A percentile compares a stretch with the other conserved stretches of the same genome.
These are phyloP conservation scores for Anguilla anguilla DNA, from an alignment of 2,797 vertebrate genomes.

Conservation along the genomic window DNA sequence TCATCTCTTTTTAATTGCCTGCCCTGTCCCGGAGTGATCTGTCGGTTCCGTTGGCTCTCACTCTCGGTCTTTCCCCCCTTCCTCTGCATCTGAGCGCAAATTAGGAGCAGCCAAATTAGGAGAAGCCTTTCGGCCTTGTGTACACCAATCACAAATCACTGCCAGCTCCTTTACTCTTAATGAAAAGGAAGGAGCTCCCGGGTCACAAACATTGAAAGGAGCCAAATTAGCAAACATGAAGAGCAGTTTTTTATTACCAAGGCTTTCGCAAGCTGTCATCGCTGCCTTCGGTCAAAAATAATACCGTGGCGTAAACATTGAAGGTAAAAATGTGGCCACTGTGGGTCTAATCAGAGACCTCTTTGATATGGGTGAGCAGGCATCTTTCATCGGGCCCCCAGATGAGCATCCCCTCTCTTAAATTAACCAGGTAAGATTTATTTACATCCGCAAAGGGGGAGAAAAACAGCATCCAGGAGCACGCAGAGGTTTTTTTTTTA, in stretches of 20 bases:
- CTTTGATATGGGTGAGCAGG: not conserved
- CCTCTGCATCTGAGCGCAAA: not conserved
- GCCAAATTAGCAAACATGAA: slow-evolving; percentile 11
- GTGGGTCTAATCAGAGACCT: not conserved
- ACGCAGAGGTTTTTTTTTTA: not conserved
- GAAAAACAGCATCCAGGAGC: not conserved
- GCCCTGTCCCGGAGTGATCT: not conserved
- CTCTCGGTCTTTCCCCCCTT: not conserved
- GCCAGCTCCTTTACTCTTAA: not conserved
- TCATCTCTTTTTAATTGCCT: slow-evolving; percentile 12
- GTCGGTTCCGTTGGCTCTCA: not conserved
- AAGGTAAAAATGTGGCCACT: no score
- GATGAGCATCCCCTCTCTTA: not conserved
- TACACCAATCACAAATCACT: not conserved
- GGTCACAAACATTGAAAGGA: not conserved
- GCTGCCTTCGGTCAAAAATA: not conserved
- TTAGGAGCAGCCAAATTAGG: not conserved
- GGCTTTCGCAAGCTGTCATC: not conserved
- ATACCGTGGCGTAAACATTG: not conserved
- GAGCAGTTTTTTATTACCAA: not conserved
- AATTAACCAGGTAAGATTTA: not conserved
- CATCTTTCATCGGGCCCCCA: not conserved
- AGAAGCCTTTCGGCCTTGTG: not conserved
- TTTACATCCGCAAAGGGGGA: not conserved
- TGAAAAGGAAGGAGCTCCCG: not conserved